These are phyloP conservation scores for Lagocephalus sceleratus DNA, from an alignment of 2,797 vertebrate species.

Conservation along the genomic window DNA sequence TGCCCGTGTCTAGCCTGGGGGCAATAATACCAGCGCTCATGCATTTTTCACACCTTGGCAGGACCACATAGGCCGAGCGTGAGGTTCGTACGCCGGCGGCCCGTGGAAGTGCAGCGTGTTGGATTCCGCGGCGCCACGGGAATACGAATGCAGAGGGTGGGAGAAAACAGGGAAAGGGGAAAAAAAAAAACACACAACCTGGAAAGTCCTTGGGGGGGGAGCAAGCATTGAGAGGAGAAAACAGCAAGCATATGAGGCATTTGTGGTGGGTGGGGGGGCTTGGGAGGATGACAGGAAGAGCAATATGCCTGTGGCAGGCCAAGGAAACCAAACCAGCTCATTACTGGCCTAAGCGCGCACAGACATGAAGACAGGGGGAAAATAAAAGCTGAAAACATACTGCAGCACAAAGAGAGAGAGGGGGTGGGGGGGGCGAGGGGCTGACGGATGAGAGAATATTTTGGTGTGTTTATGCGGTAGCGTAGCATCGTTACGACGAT, in stretches of 20 bases:
- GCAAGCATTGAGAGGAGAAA: conserved; percentile 35
- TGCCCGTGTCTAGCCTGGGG: conserved; percentile 60
- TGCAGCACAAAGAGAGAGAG: conserved; percentile 8
- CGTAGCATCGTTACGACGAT: conserved; percentile 66
- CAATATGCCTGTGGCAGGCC: conserved; percentile 55
- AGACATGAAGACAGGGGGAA: conserved; percentile 14
- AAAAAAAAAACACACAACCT: conserved; percentile 32
- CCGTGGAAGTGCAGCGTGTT: not conserved
- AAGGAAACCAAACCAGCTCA: conserved; percentile 54
- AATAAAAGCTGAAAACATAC: conserved; percentile 41
- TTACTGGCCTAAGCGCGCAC: conserved; percentile 58
- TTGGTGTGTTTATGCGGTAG: conserved; percentile 16
- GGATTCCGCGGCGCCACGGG: conserved; percentile 15
- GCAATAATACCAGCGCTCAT: conserved; percentile 55
- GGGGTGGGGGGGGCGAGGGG: not conserved
- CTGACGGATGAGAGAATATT: conserved; percentile 24
- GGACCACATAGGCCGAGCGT: conserved; percentile 45
- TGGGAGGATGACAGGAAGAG: conserved; percentile 47
- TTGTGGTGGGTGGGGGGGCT: conserved; percentile 10
- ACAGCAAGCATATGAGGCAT: conserved; percentile 28
- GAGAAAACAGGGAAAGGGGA: conserved; percentile 27
- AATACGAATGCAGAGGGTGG: conserved; percentile 14
- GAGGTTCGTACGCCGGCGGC: conserved; percentile 25
- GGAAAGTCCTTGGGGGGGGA: conserved; percentile 16
- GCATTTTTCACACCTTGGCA: conserved; percentile 66